Percentiles rank a stretch among this genome's conserved stretches.
phyloP scores from a whole-genome alignment of 2,797 vertebrate genomes.

The Lithobates pipiens region DNA sequence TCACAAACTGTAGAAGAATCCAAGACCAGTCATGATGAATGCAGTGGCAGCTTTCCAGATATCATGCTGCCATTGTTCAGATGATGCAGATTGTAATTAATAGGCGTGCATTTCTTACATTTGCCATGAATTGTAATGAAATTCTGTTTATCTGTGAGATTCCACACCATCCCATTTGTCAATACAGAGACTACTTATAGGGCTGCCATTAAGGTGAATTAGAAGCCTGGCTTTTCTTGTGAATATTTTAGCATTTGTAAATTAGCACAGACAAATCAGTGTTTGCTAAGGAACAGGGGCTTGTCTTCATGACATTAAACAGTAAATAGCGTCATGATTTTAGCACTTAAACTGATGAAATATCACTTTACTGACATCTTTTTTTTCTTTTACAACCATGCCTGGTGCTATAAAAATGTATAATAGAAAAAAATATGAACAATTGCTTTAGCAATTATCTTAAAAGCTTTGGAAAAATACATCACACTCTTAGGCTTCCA shows the following conservation, averaged over 20 bases:
- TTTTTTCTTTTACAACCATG: background rate
- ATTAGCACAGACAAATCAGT: conserved; percentile 18
- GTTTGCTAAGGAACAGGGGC: conserved; percentile 3
- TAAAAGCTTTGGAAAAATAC: too few relatives aligned
- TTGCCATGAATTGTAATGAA: conserved; percentile 44
- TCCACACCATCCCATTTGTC: conserved; percentile 41
- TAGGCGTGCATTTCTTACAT: conserved; percentile 17
- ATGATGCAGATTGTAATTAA: background rate
- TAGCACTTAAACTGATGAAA: conserved; percentile 25
- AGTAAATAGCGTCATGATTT: background rate
- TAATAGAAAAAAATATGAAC: too few relatives aligned
- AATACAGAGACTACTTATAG: conserved; percentile 46
- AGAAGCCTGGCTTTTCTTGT: conserved; percentile 29
- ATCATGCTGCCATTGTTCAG: conserved; percentile 58
- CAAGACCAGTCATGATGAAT: conserved; percentile 33
- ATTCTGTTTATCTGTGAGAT: conserved; percentile 51
- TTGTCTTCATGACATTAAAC: conserved; percentile 21
- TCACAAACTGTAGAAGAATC: conserved; percentile 58
- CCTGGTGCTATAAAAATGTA: too few relatives aligned
- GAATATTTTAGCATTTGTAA: conserved; percentile 44
- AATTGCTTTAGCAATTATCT: too few relatives aligned
- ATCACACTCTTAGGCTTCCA: too few relatives aligned
- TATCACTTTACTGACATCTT: background rate
- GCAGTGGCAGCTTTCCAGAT: conserved; percentile 52
- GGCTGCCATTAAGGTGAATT: conserved; percentile 23